phyloP scores from a whole-genome alignment of 2,797 vertebrate species.

The Xenentodon cancila region DNA sequence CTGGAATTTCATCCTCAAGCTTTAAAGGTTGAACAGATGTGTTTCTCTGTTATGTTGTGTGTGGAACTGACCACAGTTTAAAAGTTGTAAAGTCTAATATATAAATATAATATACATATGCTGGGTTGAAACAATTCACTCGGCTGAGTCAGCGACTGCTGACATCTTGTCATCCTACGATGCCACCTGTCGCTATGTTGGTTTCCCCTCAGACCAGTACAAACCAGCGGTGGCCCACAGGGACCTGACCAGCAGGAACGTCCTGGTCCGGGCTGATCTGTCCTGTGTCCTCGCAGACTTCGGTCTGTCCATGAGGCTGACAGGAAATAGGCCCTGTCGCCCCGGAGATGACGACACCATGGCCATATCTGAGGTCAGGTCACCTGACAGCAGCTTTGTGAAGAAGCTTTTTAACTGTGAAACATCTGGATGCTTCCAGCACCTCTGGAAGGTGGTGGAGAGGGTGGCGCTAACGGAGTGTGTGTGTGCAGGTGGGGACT shows the following conservation, averaged over 20 bases:
- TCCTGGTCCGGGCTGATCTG: conserved; percentile 90
- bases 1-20: no score
- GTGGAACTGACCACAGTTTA: no score
- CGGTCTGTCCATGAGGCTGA: conserved; percentile 93
- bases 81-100: no score
- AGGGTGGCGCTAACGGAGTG: background rate
- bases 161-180: no score
- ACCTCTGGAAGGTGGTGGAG: background rate
- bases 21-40: no score
- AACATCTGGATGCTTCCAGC: no score
- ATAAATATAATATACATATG: no score
- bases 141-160: no score
- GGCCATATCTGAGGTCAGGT: conserved; percentile 91
- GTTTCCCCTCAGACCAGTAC: conserved; percentile 84
- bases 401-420: no score
- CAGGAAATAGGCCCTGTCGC: conserved; percentile 86
- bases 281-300: conserved; percentile 94
- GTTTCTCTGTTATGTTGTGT: no score
- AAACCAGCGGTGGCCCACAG: conserved; percentile 95
- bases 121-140: no score
- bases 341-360: conserved; percentile 92
- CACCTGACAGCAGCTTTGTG: background rate
- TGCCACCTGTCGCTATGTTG: background rate
- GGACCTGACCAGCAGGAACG: conserved; percentile 94
- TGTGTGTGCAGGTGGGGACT: conserved; percentile 87